A percentile compares a stretch with the other conserved stretches of the same genome.
phyloP scores from a whole-genome alignment of 53 echinoderm and acorn worm genomes.

The Stichopus horrens region DNA sequence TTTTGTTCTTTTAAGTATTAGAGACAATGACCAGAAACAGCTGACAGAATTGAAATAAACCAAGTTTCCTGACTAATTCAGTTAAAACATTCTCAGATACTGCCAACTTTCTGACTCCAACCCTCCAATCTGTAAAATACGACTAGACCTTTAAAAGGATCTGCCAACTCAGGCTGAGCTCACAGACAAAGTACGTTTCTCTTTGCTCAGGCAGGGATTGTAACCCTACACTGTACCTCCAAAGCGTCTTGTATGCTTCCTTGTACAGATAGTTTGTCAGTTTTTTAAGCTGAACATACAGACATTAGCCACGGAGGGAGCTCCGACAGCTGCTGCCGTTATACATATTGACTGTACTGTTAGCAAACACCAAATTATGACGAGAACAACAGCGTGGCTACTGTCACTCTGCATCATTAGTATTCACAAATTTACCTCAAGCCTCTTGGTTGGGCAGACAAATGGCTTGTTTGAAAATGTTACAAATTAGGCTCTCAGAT shows the following conservation, averaged over 20 bases:
- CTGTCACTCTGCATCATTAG: not conserved
- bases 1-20: too few species aligned
- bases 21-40: too few species aligned
- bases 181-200: not conserved
- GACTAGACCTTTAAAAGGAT: too few species aligned
- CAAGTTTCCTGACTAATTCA: too few species aligned
- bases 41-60: too few species aligned
- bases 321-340: not conserved
- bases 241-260: not conserved
- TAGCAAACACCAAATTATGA: not conserved
- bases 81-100: too few species aligned
- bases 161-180: not conserved
- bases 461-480: not conserved
- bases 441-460: not conserved
- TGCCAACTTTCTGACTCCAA: too few species aligned
- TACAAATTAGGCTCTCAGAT: not conserved
- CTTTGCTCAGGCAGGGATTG: not conserved
- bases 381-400: not conserved
- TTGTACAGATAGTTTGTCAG: not conserved
- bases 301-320: not conserved
- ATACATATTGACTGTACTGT: not conserved
- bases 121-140: too few species aligned
- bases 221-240: conserved; percentile 3
- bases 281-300: not conserved
- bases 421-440: not conserved